Percentiles rank a stretch among this genome's conserved stretches.
Conservation (phyloP, 2,797 vertebrate species). For the Hippoglossus hippoglossus region DNA sequence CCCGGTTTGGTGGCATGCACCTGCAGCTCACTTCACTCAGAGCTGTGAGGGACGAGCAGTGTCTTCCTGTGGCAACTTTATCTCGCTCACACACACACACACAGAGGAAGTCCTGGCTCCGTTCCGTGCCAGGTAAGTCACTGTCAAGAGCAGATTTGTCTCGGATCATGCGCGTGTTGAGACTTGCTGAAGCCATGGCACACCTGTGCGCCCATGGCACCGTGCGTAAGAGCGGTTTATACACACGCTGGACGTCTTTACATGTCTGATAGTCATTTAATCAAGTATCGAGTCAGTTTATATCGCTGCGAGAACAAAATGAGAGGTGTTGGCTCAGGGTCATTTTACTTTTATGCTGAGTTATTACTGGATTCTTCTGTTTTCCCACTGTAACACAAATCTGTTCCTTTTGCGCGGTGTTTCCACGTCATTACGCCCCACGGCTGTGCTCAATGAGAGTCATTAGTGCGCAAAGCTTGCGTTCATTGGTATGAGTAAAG, state of each 20-base stretch:
- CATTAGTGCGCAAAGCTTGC: neutral
- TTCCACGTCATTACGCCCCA: too few species aligned
- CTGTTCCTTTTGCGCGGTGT: neutral
- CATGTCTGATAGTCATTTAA: too few species aligned
- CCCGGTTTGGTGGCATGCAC: slow-evolving; percentile 50
- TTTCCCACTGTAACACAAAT: neutral
- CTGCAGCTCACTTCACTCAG: slow-evolving; percentile 41
- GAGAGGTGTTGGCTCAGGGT: too few species aligned
- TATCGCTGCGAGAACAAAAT: too few species aligned
- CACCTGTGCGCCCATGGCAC: neutral
- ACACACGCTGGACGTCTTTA: too few species aligned
- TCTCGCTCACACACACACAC: neutral
- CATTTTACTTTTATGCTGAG: too few species aligned
- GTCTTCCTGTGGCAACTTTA: neutral
- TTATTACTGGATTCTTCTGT: too few species aligned
- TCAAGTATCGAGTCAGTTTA: too few species aligned
- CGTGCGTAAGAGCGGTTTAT: neutral
- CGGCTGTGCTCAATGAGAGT: neutral
- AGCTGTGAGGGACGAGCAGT: neutral
- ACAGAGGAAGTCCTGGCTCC: slow-evolving; percentile 59
- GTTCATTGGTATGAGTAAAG: slow-evolving; percentile 1
- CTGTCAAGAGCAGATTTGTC: neutral
- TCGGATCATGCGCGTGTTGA: neutral
- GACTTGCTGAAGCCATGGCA: neutral
- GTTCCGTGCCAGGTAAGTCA: slow-evolving; percentile 58